Evolutionary conservation across 2,888 invertebrate species (phyloP).

Genomic region (Leuctra nigra): DNA sequence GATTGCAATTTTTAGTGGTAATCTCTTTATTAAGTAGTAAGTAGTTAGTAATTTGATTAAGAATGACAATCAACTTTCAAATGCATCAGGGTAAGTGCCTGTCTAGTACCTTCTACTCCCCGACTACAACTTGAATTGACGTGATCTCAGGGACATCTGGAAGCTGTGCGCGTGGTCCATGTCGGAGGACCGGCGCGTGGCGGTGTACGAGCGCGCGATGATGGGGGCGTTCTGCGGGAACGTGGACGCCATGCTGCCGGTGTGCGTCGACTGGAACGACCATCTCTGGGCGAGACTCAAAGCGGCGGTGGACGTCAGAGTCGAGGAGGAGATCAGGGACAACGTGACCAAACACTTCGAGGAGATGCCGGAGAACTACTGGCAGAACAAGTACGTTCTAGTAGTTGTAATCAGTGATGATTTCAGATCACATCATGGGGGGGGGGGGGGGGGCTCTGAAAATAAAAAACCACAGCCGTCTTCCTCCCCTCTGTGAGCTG

Average conservation of each 20-base stretch:
- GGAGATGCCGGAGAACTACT: constrained; percentile 58
- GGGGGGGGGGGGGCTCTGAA: too few species aligned
- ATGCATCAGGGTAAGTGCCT: too few species aligned
- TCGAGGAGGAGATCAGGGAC: constrained; percentile 69
- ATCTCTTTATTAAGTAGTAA: too few species aligned
- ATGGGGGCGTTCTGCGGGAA: constrained; percentile 79
- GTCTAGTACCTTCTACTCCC: too few species aligned
- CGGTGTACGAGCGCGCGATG: constrained; percentile 50
- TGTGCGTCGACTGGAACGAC: constrained; percentile 83
- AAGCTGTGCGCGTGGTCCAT: constrained; percentile 50
- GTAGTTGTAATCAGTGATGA: not conserved
- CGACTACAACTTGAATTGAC: not conserved
- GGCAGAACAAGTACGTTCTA: constrained; percentile 48
- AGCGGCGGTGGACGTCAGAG: constrained; percentile 73
- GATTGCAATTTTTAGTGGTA: too few species aligned
- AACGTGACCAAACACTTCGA: constrained; percentile 49
- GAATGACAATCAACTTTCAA: too few species aligned
- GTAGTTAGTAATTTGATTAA: too few species aligned
- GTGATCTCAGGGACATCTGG: constrained; percentile 46
- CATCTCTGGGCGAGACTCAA: constrained; percentile 82
- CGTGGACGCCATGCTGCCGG: constrained; percentile 64
- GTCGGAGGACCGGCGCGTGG: constrained; percentile 37
- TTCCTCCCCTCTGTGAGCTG: too few species aligned
- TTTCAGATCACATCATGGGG: too few species aligned
- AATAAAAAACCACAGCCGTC: too few species aligned